A percentile compares a stretch with the other conserved stretches of the same genome.
phyloP scores from a whole-genome alignment of 2,797 vertebrate genomes.

The Pteronotus mesoamericanus region DNA sequence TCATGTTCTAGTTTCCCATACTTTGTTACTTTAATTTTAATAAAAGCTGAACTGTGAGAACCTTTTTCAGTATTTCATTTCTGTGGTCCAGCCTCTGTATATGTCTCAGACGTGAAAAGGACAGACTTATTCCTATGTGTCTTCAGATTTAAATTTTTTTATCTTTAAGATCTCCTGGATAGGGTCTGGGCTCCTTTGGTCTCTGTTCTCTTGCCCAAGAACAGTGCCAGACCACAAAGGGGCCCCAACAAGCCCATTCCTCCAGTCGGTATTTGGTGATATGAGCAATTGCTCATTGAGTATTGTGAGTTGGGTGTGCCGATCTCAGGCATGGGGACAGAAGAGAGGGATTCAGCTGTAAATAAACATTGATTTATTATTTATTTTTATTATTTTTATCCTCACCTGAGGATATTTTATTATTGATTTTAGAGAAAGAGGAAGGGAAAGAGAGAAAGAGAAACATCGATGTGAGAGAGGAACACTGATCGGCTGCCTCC shows the following conservation, averaged over 20 bases:
- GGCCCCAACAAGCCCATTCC: not conserved
- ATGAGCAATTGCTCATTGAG: rapidly evolving
- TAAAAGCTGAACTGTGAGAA: slow-evolving; percentile 77
- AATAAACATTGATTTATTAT: not conserved
- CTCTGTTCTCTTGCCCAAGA: not conserved
- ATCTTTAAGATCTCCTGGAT: not conserved
- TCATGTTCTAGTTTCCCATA: slow-evolving; percentile 63
- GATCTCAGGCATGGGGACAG: too few species aligned
- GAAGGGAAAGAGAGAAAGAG: not conserved
- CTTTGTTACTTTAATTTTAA: slow-evolving; percentile 76
- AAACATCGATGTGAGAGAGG: not conserved
- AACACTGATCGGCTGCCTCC: not conserved
- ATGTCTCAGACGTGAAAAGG: not conserved
- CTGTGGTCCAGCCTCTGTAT: not conserved
- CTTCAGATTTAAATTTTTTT: not conserved
- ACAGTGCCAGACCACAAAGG: not conserved
- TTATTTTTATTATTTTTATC: not conserved
- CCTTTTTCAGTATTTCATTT: slow-evolving; percentile 27
- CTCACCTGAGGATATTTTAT: not conserved
- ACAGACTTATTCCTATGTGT: not conserved
- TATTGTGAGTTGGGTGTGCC: not conserved
- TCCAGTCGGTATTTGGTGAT: not conserved
- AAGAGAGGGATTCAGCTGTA: not conserved
- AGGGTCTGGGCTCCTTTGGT: not conserved
- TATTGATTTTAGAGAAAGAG: not conserved